These are phyloP conservation scores for Emmelina monodactyla DNA, from an alignment of 2,888 invertebrate genomes.

Conservation along the genomic window DNA sequence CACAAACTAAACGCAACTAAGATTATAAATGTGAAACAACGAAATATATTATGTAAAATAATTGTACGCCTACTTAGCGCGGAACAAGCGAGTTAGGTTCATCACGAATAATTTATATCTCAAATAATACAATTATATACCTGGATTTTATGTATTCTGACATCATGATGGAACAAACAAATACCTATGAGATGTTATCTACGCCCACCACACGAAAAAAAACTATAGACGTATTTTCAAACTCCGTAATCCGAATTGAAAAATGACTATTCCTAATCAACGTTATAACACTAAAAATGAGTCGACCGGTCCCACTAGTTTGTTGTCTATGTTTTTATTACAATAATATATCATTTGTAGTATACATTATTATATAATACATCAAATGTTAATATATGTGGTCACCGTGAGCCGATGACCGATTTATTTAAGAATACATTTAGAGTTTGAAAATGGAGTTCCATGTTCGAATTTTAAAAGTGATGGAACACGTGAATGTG, in stretches of 20 bases:
- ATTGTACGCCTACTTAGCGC: no score
- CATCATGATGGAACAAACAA: constrained; percentile 26
- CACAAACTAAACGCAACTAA: no score
- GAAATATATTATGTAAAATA: no score
- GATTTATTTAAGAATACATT: constrained; percentile 28
- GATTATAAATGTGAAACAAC: no score
- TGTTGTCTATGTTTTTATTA: constrained; percentile 29
- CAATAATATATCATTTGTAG: constrained; percentile 49
- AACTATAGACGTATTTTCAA: constrained; percentile 27
- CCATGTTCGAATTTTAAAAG: constrained; percentile 19
- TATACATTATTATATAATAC: constrained; percentile 46
- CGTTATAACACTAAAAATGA: constrained; percentile 44
- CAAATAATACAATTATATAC: no score
- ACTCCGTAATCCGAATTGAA: constrained; percentile 33
- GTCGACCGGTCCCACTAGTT: constrained; percentile 32
- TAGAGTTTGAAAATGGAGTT: constrained; percentile 26
- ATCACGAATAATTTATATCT: no score
- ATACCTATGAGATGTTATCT: constrained; percentile 32
- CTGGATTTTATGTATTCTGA: constrained; percentile 26
- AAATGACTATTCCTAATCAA: constrained; percentile 48
- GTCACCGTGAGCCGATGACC: constrained; percentile 40
- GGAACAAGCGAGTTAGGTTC: no score
- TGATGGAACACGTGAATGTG: constrained; percentile 15
- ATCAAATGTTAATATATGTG: constrained; percentile 51
- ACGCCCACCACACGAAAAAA: constrained; percentile 32